These are phyloP conservation scores for Diuraphis noxia DNA, from an alignment of 1,140 invertebrate genomes.

Conservation along the genomic window DNA sequence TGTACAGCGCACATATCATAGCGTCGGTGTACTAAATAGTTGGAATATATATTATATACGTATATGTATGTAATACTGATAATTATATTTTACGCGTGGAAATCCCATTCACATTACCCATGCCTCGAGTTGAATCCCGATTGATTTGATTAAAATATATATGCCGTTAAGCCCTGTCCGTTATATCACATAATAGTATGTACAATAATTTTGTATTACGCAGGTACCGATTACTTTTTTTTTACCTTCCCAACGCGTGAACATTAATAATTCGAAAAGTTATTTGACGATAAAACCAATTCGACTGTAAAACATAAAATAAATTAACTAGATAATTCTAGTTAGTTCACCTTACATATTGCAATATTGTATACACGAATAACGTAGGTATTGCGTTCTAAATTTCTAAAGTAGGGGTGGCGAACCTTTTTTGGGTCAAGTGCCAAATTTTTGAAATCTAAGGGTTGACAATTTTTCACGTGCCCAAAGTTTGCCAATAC, in stretches of 20 bases:
- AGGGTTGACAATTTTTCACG: too few species aligned
- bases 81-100: neutral
- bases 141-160: neutral
- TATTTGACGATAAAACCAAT: neutral
- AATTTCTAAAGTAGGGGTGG: too few species aligned
- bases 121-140: neutral
- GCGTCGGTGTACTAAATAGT: neutral
- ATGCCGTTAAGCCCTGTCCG: neutral
- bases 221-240: neutral
- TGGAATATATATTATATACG: neutral
- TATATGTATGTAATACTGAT: neutral
- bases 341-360: neutral
- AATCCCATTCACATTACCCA: neutral
- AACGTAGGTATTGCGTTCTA: neutral
- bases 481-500: too few species aligned
- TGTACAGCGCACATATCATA: neutral
- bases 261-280: slow-evolving; percentile 7
- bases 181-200: too few species aligned
- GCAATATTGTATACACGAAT: neutral
- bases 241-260: neutral
- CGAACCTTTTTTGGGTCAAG: too few species aligned
- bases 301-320: neutral
- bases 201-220: neutral
- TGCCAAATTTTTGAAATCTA: too few species aligned
- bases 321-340: neutral